phyloP scores from a whole-genome alignment of 1,140 invertebrate species.

The Eumeta japonica region DNA sequence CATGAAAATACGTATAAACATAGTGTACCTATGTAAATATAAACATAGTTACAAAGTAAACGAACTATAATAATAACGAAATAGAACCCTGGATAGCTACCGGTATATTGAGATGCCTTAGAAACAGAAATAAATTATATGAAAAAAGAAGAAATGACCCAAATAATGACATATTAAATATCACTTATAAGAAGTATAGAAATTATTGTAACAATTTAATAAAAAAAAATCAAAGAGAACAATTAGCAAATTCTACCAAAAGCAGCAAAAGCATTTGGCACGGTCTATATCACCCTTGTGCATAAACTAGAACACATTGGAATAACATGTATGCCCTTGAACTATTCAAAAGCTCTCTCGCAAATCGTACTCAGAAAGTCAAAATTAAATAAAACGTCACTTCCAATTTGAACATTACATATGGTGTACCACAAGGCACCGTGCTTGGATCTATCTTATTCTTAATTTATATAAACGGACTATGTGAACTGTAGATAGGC shows the following conservation, averaged over 20 bases:
- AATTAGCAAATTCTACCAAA: slow-evolving; percentile 4
- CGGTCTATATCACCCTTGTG: slow-evolving; percentile 5
- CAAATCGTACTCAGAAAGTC: slow-evolving; percentile 2
- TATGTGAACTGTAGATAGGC: too few relatives aligned
- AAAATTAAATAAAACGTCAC: neutral
- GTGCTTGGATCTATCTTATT: neutral
- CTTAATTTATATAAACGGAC: too few relatives aligned
- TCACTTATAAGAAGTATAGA: slow-evolving; percentile 7
- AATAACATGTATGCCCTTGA: too few relatives aligned
- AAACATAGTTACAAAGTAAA: neutral
- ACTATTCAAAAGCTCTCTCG: neutral
- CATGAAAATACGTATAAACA: too few relatives aligned
- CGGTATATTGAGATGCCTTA: slow-evolving; percentile 8
- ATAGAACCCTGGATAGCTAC: slow-evolving; percentile 12
- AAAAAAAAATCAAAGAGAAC: slow-evolving; percentile 11
- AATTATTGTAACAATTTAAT: slow-evolving; percentile 10
- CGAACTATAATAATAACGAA: slow-evolving; percentile 5
- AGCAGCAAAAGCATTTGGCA: slow-evolving; percentile 6
- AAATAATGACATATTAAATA: slow-evolving; percentile 6
- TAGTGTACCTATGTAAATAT: too few relatives aligned
- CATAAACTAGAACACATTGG: slow-evolving; percentile 2
- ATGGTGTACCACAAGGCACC: neutral
- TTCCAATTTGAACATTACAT: slow-evolving; percentile 4
- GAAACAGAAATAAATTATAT: slow-evolving; percentile 11
- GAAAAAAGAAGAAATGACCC: slow-evolving; percentile 7